Conservation (phyloP, 2,888 invertebrate species). For the Lasioglossum marginatum region DNA sequence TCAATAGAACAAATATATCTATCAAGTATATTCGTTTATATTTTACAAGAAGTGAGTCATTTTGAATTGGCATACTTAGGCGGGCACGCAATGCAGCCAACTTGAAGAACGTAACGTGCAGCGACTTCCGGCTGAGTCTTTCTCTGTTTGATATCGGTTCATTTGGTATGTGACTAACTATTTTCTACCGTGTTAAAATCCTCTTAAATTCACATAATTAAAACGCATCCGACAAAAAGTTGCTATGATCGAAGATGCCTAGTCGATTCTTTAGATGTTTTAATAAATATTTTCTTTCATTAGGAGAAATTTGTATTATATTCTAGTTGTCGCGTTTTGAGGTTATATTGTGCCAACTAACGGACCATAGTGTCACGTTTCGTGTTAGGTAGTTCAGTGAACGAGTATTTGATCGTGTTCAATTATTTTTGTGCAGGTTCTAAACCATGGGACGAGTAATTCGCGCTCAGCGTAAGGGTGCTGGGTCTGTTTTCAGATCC, state of each 20-base stretch:
- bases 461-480: slow-evolving; percentile 99
- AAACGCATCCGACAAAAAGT: slow-evolving; percentile 64
- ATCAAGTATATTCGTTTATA: background rate
- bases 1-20: background rate
- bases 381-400: background rate
- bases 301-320: slow-evolving; percentile 17
- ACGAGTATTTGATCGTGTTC: background rate
- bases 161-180: slow-evolving; percentile 71
- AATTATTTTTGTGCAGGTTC: slow-evolving; percentile 66
- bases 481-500: slow-evolving; percentile 99
- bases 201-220: slow-evolving; percentile 53
- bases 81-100: slow-evolving; percentile 49
- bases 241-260: background rate
- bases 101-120: background rate
- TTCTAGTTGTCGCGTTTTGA: slow-evolving; percentile 45
- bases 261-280: slow-evolving; percentile 11
- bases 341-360: slow-evolving; percentile 68
- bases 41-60: background rate
- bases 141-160: slow-evolving; percentile 74
- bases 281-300: slow-evolving; percentile 59
- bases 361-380: slow-evolving; percentile 46
- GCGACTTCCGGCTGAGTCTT: slow-evolving; percentile 61
- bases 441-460: slow-evolving; percentile 98
- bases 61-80: slow-evolving; percentile 36
- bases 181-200: slow-evolving; percentile 67